Conservation (phyloP, 2,888 invertebrate species). For the Augochlorella aurata region DNA sequence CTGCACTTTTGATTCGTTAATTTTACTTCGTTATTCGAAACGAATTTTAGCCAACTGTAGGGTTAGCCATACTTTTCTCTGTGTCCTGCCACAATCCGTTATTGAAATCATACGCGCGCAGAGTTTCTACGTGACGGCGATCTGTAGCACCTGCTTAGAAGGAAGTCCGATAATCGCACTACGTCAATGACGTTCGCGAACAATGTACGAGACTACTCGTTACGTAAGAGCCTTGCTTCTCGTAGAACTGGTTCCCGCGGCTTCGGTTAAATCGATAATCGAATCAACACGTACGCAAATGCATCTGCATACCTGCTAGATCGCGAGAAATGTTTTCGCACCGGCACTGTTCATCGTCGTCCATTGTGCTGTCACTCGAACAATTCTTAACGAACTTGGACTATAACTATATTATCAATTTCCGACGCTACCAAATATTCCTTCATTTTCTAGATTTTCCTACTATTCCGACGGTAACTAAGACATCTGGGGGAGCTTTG, state of each 20-base stretch:
- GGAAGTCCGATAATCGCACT: constrained; percentile 65
- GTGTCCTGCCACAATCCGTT: neutral
- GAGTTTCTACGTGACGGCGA: constrained; percentile 25
- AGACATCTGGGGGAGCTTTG: too few relatives aligned
- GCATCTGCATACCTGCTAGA: constrained; percentile 18
- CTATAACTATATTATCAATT: too few relatives aligned
- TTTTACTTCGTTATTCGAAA: too few relatives aligned
- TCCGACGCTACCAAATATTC: too few relatives aligned
- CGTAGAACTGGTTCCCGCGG: constrained; percentile 51
- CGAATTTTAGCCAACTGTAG: too few relatives aligned
- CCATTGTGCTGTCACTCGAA: neutral
- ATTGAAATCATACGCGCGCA: neutral
- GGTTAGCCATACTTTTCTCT: too few relatives aligned
- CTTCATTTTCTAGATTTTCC: too few relatives aligned
- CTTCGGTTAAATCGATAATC: constrained; percentile 66
- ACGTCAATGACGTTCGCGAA: constrained; percentile 54
- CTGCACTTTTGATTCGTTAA: too few relatives aligned
- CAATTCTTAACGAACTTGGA: neutral
- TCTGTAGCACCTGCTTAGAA: constrained; percentile 39
- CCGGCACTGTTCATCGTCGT: neutral
- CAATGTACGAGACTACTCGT: constrained; percentile 30
- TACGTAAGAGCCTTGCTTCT: constrained; percentile 53
- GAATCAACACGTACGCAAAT: constrained; percentile 44
- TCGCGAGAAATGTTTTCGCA: neutral
- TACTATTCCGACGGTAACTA: too few relatives aligned